Evolutionary conservation across 2,888 invertebrate species (phyloP).

Genomic region (Cyrtodaria siliqua): DNA sequence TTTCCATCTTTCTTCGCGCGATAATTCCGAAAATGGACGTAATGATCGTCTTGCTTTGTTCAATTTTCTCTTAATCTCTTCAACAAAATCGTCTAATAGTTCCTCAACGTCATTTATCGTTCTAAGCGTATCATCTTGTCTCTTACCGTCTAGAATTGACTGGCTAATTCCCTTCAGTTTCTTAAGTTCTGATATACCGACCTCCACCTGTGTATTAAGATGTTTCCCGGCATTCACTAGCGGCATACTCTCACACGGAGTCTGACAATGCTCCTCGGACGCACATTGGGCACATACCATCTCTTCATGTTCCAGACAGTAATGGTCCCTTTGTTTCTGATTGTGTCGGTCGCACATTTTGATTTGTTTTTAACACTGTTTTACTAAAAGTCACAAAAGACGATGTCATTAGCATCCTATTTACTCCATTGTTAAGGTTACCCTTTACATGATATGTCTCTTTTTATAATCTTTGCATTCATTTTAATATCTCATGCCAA

Average conservation of each 20-base stretch:
- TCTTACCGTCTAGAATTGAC: constrained; percentile 46
- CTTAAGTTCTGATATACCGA: constrained; percentile 30
- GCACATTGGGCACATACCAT: constrained; percentile 37
- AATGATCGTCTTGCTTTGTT: constrained; percentile 22
- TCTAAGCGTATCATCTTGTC: constrained; percentile 36
- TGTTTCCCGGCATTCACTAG: constrained; percentile 14
- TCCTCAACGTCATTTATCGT: constrained; percentile 33
- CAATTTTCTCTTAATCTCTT: constrained; percentile 45
- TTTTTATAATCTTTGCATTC: too few species aligned
- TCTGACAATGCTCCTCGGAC: constrained; percentile 29
- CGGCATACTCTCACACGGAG: constrained; percentile 45
- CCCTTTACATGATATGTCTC: too few species aligned
- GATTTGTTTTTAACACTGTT: too few species aligned
- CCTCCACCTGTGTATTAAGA: constrained; percentile 21
- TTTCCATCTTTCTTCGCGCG: constrained; percentile 46
- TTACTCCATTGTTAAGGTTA: too few species aligned
- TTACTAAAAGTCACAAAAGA: too few species aligned
- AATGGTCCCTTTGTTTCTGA: constrained; percentile 19
- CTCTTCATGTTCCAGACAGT: constrained; percentile 33
- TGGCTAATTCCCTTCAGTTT: constrained; percentile 42
- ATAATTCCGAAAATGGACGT: constrained; percentile 40
- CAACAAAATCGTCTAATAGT: constrained; percentile 29
- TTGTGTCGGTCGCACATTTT: constrained; percentile 47
- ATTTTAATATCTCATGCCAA: too few species aligned
- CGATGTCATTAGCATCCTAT: too few species aligned